phyloP scores from a whole-genome alignment of 1,140 invertebrate species.

The Achatina immaculata region DNA sequence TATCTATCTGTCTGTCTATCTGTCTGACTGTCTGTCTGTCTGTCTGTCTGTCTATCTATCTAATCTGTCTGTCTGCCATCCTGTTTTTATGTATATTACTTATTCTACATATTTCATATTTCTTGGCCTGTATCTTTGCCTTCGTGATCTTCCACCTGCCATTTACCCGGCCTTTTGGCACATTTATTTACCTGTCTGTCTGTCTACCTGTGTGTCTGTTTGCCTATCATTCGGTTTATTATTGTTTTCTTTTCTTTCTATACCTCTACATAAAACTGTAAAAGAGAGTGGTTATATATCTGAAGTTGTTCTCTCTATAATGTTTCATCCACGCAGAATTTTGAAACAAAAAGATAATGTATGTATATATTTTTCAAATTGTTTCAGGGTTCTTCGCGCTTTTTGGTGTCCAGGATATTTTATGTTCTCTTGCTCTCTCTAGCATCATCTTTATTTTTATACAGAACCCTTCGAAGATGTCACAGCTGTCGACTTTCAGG shows the following conservation, averaged over 20 bases:
- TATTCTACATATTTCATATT: neutral
- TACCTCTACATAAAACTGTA: too few species aligned
- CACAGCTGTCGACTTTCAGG: constrained; percentile 42
- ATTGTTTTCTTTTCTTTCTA: neutral
- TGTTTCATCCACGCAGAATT: too few species aligned
- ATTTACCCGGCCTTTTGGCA: too few species aligned
- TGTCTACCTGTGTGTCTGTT: neutral
- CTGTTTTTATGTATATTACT: neutral
- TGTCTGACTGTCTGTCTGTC: neutral
- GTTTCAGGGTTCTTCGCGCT: constrained; percentile 49
- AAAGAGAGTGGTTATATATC: too few species aligned
- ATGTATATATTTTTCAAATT: constrained; percentile 24
- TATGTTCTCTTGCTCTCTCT: constrained; percentile 21
- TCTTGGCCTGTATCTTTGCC: neutral
- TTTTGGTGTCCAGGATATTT: constrained; percentile 45
- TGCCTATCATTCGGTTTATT: neutral
- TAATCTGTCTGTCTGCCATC: neutral
- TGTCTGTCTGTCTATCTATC: neutral
- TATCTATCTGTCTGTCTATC: too few species aligned
- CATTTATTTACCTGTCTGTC: too few species aligned
- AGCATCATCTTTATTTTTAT: constrained; percentile 39
- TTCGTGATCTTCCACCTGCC: too few species aligned
- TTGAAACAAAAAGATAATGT: too few species aligned
- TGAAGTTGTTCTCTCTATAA: too few species aligned
- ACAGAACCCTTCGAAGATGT: constrained; percentile 45